Evolutionary conservation across 2,797 vertebrate genomes (phyloP).

Genomic region (Peromyscus attwateri): DNA sequence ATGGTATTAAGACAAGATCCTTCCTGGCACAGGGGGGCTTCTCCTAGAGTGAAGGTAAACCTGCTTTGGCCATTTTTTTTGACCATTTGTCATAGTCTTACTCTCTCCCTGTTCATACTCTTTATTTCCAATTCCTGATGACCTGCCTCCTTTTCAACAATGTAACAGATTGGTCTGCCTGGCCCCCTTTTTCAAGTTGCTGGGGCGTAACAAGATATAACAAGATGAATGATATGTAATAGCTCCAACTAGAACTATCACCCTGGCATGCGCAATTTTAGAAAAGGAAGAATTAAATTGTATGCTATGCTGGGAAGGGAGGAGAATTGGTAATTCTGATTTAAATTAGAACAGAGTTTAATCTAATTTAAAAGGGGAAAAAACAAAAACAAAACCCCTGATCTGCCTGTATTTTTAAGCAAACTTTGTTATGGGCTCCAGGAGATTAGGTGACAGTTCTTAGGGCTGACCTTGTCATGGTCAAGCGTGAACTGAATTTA

Average conservation of each 20-base stretch:
- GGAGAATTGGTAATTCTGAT: not conserved
- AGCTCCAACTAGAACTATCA: conserved; percentile 14
- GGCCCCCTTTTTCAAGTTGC: not conserved
- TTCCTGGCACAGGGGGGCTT: not conserved
- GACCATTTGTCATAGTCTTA: not conserved
- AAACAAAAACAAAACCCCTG: not conserved
- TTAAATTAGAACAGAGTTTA: not conserved
- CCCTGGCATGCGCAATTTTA: not conserved
- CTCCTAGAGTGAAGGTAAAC: not conserved
- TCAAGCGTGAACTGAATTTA: conserved; percentile 56
- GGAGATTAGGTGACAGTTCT: not conserved
- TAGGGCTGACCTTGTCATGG: conserved; percentile 63
- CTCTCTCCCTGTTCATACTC: not conserved
- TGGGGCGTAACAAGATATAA: not conserved
- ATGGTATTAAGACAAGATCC: not conserved
- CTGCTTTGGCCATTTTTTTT: not conserved
- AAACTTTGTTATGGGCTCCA: not conserved
- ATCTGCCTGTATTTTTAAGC: conserved; percentile 16
- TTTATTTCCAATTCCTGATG: not conserved
- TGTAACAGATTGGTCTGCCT: not conserved
- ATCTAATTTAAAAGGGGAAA: not conserved
- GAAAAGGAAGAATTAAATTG: not conserved
- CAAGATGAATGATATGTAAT: not conserved
- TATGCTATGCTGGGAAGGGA: not conserved
- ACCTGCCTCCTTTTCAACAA: not conserved